Conservation (phyloP, 2,888 invertebrate genomes). For the Ophion ventricosus region DNA sequence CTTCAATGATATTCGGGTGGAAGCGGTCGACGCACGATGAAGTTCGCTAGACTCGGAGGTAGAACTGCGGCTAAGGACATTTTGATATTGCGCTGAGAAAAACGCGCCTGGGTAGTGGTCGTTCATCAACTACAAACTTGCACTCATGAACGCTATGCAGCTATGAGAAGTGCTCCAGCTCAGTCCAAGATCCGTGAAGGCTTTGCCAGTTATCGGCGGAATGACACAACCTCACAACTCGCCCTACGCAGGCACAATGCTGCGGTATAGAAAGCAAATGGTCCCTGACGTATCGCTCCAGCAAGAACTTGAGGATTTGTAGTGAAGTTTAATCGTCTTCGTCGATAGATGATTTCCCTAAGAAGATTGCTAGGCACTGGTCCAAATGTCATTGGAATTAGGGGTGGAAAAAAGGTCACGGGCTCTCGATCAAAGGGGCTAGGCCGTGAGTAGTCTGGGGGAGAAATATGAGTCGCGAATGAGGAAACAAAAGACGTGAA, state of each 20-base stretch:
- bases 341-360: conserved; percentile 27
- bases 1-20: conserved; percentile 2
- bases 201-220: not conserved
- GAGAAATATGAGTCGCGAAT: conserved; percentile 21
- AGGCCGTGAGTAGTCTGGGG: not conserved
- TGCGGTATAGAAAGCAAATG: not conserved
- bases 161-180: not conserved
- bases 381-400: conserved; percentile 2
- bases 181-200: not conserved
- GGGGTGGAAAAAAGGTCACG: conserved; percentile 5
- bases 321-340: conserved; percentile 44
- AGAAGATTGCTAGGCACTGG: conserved; percentile 50
- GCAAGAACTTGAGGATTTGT: not conserved
- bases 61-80: not conserved
- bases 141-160: not conserved
- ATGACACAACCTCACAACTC: not conserved
- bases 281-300: not conserved
- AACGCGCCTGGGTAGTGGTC: not conserved
- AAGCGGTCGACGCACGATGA: not conserved
- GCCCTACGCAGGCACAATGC: not conserved
- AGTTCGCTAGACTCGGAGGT: not conserved
- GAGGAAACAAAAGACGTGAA: conserved; percentile 47
- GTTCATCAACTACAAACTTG: not conserved
- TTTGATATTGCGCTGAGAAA: not conserved
- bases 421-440: conserved; percentile 23